Percentiles rank a stretch among this genome's conserved stretches.
phyloP scores from a whole-genome alignment of 2,113 vertebrate genomes.

The Dasyprocta punctata region DNA sequence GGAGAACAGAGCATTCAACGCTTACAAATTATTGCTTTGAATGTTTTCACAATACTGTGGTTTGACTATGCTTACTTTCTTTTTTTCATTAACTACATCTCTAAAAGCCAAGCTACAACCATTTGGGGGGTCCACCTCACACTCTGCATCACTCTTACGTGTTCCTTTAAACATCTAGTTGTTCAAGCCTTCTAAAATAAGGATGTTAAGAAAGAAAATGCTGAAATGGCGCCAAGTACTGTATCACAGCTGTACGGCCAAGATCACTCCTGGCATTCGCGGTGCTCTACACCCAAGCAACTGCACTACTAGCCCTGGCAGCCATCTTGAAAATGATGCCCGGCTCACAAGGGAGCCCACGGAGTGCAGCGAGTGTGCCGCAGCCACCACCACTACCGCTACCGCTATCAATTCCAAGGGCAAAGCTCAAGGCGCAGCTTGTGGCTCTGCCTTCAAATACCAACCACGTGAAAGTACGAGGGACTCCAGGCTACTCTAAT shows the following conservation, averaged over 20 bases:
- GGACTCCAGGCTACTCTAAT: not conserved
- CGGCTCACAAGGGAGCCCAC: constrained; percentile 48
- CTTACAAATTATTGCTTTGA: not conserved
- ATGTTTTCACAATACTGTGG: not conserved
- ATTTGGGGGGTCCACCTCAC: constrained; percentile 32
- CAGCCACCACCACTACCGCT: not conserved
- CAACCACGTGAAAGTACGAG: not conserved
- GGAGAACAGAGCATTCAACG: constrained; percentile 8
- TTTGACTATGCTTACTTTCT: not conserved
- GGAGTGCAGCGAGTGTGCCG: not conserved
- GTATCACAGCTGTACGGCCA: constrained; percentile 38
- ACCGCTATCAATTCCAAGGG: not conserved
- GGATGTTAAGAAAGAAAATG: not conserved
- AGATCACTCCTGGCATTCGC: not conserved
- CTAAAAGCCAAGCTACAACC: not conserved
- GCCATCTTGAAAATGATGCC: constrained; percentile 79
- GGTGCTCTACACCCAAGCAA: constrained; percentile 37
- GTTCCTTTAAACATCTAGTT: not conserved
- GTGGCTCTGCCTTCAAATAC: not conserved
- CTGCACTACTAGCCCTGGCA: constrained; percentile 72
- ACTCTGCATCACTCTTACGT: not conserved
- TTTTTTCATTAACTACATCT: not conserved
- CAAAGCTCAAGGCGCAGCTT: too few species aligned
- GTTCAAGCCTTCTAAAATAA: constrained; percentile 19
- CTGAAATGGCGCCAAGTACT: not conserved